These are phyloP conservation scores for Eretmocerus hayati DNA, from an alignment of 2,888 invertebrate genomes.

Conservation along the genomic window DNA sequence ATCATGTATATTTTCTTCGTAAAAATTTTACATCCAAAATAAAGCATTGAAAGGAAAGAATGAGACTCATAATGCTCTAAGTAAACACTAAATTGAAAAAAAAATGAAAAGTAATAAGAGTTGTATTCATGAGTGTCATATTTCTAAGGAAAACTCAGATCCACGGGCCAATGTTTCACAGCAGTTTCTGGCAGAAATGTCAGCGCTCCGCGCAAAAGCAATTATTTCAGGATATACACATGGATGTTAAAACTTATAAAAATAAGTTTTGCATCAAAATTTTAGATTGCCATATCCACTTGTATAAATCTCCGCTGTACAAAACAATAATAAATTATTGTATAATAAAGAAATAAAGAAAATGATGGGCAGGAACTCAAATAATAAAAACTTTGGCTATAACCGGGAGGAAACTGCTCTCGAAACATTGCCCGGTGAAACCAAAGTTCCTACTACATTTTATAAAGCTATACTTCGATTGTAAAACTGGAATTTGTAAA, in stretches of 20 bases:
- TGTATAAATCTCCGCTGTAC: slow-evolving; percentile 24
- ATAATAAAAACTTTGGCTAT: slow-evolving; percentile 1
- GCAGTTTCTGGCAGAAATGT: slow-evolving; percentile 43
- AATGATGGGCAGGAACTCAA: slow-evolving; percentile 19
- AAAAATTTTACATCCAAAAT: slow-evolving; percentile 32
- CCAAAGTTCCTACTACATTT: slow-evolving; percentile 58
- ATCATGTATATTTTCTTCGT: slow-evolving; percentile 48
- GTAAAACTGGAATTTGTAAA: slow-evolving; percentile 44
- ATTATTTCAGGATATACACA: slow-evolving; percentile 15
- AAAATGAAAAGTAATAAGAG: slow-evolving; percentile 26
- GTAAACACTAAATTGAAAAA: slow-evolving; percentile 31
- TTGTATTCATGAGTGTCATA: slow-evolving; percentile 48
- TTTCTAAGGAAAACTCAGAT: slow-evolving; percentile 46
- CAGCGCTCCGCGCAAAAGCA: slow-evolving; percentile 24
- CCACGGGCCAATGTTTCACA: slow-evolving; percentile 46
- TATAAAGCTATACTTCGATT: slow-evolving; percentile 46
- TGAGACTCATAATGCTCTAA: slow-evolving; percentile 9
- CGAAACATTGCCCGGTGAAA: slow-evolving; percentile 52
- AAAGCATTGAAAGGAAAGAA: slow-evolving; percentile 25
- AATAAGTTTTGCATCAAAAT: slow-evolving; percentile 17
- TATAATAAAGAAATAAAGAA: slow-evolving; percentile 8
- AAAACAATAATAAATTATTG: slow-evolving; percentile 14
- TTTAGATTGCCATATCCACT: slow-evolving; percentile 21
- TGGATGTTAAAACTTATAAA: neutral
- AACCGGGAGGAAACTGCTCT: slow-evolving; percentile 41